phyloP scores from a whole-genome alignment of 2,113 vertebrate species.

The Cebus imitator region DNA sequence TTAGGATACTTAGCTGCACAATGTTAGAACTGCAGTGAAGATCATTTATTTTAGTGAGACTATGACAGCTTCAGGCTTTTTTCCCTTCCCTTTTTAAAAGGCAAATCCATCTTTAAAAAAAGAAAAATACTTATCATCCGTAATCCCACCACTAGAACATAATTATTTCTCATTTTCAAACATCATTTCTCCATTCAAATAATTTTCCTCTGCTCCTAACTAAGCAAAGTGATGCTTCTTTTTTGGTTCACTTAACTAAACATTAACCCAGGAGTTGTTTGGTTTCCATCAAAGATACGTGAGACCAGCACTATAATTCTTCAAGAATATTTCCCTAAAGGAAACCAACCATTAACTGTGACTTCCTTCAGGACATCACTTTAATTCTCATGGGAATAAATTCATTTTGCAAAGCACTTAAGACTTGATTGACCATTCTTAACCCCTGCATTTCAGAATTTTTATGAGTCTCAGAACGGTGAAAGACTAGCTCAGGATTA shows the following conservation, averaged over 20 bases:
- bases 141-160: background rate
- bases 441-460: background rate
- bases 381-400: background rate
- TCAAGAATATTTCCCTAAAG: background rate
- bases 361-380: background rate
- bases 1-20: background rate
- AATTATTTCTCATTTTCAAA: constrained; percentile 25
- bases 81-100: background rate
- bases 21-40: background rate
- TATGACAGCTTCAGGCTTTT: background rate
- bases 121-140: background rate
- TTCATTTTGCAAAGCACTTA: background rate
- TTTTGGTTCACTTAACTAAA: constrained; percentile 26
- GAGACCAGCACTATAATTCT: background rate
- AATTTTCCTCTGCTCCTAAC: constrained; percentile 9
- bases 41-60: background rate
- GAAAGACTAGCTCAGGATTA: background rate
- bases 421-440: background rate
- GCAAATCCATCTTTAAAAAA: background rate
- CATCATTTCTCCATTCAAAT: background rate
- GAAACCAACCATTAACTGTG: background rate
- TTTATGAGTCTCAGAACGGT: background rate
- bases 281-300: background rate
- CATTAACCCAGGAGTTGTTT: background rate
- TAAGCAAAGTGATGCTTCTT: background rate